Conservation (phyloP, 2,113 vertebrate genomes). For the Eudyptes chrysolophus region DNA sequence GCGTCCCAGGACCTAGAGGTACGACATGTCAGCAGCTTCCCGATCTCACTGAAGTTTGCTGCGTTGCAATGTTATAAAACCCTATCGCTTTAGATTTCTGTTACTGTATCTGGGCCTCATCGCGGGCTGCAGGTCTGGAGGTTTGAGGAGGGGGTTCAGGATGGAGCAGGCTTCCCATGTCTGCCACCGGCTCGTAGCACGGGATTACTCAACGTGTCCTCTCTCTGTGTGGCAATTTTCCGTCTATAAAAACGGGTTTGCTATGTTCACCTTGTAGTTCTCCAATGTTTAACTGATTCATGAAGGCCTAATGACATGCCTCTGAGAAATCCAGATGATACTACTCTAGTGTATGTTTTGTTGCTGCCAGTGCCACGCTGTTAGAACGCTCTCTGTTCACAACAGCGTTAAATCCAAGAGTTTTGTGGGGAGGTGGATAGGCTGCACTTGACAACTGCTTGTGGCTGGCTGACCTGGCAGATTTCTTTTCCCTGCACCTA, state of each 20-base stretch:
- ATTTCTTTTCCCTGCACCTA: neutral
- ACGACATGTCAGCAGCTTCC: neutral
- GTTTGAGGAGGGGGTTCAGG: neutral
- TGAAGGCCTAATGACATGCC: fast-evolving
- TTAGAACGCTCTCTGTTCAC: neutral
- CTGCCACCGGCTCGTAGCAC: fast-evolving
- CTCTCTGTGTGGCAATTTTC: neutral
- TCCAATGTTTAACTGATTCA: neutral
- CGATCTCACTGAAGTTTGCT: fast-evolving
- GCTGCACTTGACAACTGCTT: neutral
- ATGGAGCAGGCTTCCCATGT: neutral
- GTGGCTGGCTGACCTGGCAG: neutral
- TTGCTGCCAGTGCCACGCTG: neutral
- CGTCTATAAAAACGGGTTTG: neutral
- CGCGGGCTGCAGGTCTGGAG: neutral
- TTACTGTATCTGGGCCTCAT: fast-evolving
- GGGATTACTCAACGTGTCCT: neutral
- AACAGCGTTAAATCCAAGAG: neutral
- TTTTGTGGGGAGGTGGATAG: neutral
- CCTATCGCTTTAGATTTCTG: fast-evolving
- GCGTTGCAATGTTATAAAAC: fast-evolving
- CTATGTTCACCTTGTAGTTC: fast-evolving
- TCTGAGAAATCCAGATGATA: neutral
- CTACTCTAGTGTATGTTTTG: neutral
- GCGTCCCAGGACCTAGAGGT: neutral